Percentiles rank a stretch among this genome's conserved stretches.
phyloP scores from a whole-genome alignment of 2,888 invertebrate species.

The Electrophaes corylata region DNA sequence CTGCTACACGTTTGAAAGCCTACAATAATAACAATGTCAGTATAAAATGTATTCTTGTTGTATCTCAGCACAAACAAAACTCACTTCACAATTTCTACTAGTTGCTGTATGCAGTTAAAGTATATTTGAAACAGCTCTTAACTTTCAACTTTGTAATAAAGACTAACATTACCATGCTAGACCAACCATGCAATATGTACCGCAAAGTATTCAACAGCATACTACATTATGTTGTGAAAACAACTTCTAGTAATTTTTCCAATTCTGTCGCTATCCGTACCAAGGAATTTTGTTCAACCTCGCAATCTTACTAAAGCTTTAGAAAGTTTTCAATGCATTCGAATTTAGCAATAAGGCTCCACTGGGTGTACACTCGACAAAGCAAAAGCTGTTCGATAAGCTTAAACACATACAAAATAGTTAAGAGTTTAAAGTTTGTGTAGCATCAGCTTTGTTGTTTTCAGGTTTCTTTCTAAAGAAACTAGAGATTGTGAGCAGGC shows the following conservation, averaged over 20 bases:
- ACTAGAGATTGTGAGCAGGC: neutral
- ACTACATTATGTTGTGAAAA: neutral
- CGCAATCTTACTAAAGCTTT: slow-evolving; percentile 35
- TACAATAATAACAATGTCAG: too few relatives aligned
- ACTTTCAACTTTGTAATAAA: too few relatives aligned
- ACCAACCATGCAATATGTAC: neutral
- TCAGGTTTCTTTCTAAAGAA: slow-evolving; percentile 15
- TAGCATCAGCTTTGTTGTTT: slow-evolving; percentile 17
- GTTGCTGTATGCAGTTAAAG: too few relatives aligned
- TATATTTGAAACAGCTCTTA: too few relatives aligned
- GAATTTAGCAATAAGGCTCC: slow-evolving; percentile 34
- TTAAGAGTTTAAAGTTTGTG: slow-evolving; percentile 26
- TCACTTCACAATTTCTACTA: too few relatives aligned
- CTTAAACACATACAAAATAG: slow-evolving; percentile 38
- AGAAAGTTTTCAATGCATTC: slow-evolving; percentile 35
- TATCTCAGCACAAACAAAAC: too few relatives aligned
- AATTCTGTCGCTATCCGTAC: slow-evolving; percentile 16
- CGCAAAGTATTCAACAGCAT: neutral
- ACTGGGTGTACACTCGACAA: slow-evolving; percentile 32
- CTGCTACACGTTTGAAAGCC: too few relatives aligned
- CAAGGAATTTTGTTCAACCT: slow-evolving; percentile 23
- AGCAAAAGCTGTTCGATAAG: slow-evolving; percentile 38
- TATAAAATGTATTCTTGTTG: too few relatives aligned
- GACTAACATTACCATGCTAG: neutral
- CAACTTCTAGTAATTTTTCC: slow-evolving; percentile 15